Conservation (phyloP, 1,140 invertebrate genomes). For the Lethocerus indicus region DNA sequence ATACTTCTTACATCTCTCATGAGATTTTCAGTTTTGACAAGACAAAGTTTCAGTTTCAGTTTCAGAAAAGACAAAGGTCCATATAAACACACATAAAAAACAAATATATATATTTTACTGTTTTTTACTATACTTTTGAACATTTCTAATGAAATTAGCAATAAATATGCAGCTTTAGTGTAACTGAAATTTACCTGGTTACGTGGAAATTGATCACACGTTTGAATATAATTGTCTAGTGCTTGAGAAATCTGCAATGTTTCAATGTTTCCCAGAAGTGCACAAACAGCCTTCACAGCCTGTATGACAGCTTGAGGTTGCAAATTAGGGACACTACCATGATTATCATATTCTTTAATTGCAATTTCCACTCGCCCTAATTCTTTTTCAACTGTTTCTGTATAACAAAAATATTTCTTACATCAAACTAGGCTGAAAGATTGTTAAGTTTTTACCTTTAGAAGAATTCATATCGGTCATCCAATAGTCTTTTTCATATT, state of each 20-base stretch:
- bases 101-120: neutral
- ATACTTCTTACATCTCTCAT: too few relatives aligned
- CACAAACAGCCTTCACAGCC: conserved; percentile 81
- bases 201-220: conserved; percentile 28
- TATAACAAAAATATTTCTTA: conserved; percentile 13
- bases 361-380: conserved; percentile 51
- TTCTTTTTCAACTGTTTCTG: conserved; percentile 66
- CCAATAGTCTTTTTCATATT: too few relatives aligned
- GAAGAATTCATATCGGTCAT: too few relatives aligned
- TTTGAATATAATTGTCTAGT: conserved; percentile 47
- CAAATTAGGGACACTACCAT: conserved; percentile 28
- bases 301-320: conserved; percentile 55
- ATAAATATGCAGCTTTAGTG: neutral
- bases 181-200: conserved; percentile 3
- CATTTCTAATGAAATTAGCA: neutral
- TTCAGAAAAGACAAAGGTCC: too few relatives aligned
- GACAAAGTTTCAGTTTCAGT: too few relatives aligned
- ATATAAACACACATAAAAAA: neutral
- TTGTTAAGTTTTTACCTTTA: too few relatives aligned
- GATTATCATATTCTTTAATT: conserved; percentile 30
- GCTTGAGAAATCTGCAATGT: conserved; percentile 65
- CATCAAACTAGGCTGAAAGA: too few relatives aligned
- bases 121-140: neutral
- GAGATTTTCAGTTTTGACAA: too few relatives aligned
- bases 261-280: conserved; percentile 70